Evolutionary conservation across 2,797 vertebrate species (phyloP), one percentile per base, ranked within the genome.

Genomic region (Hydrocynus forskahlii): DNA sequence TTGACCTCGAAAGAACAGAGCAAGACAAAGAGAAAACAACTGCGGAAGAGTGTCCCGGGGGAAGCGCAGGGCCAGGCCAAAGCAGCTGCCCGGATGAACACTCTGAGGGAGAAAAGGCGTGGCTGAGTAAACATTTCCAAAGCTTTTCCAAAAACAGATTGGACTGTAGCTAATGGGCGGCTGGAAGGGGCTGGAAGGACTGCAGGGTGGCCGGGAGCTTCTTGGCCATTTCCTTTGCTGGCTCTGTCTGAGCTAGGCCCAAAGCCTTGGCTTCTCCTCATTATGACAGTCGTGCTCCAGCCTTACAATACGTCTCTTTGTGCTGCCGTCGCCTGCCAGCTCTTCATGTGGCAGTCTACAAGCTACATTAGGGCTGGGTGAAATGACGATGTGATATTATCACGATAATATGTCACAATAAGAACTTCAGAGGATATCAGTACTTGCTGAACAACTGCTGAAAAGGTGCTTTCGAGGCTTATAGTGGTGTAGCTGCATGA

Each of bases 51-150:
- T 69, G 82, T 83, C 80, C 82, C 43, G n/a, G n/a, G 83, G 80
- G 68, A 81, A 64, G 71, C 70, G 29, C 23, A 14, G 43, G 78
- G 64, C 70, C 77, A 75, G 55, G 40, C 77, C 67, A 69, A 63
- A 79, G 78, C 85, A 85, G 82, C 86, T 79, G 85, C 68, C 68
- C 50, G 79, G 83, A 88, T 48, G 73, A 83, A 73, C 83, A 48
- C 66, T 40, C 64, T 8, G 83, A 69, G 83, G 66, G 54, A 83
- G 81, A 74, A 79, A 78, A 83, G 87, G 82, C 73, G 81, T 86
- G 84, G 85, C 76, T 82, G 71, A 80, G 81, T 84, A 83, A 87
- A 88, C 83, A 85, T 79, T 69, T 80, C 80, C 67, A 77, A 86
- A 82, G 81, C 60, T 55, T 68, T 81, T 85, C 76, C 81, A 76